These are phyloP conservation scores for Bursaphelenchus okinawaensis DNA, from an alignment of 2,888 invertebrate species.

Conservation along the genomic window DNA sequence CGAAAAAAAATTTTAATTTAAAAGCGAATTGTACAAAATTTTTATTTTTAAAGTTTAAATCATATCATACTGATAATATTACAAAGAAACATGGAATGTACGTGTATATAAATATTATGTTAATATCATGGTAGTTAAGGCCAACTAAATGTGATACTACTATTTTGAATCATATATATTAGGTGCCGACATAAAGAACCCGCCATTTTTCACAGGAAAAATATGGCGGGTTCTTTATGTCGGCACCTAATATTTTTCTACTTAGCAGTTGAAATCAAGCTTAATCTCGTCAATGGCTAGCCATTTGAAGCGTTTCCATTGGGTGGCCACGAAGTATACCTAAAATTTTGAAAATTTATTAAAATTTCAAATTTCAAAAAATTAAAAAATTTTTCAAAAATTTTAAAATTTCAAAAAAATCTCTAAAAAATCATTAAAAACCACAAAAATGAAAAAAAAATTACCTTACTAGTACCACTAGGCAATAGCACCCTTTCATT, in stretches of 20 bases:
- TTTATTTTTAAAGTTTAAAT: too few relatives aligned
- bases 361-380: background rate
- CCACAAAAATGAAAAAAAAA: background rate
- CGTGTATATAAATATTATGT: background rate
- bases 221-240: too few relatives aligned
- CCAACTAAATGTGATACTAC: too few relatives aligned
- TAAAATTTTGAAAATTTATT: conserved; percentile 8
- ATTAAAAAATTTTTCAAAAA: background rate
- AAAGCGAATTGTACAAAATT: too few relatives aligned
- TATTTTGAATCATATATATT: too few relatives aligned
- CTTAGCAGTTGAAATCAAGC: background rate
- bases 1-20: too few relatives aligned
- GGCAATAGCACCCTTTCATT: conserved; percentile 36
- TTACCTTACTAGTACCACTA: conserved; percentile 28
- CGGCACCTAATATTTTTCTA: too few relatives aligned
- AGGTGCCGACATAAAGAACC: too few relatives aligned
- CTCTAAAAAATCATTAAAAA: background rate
- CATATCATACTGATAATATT: too few relatives aligned
- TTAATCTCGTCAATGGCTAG: conserved; percentile 43
- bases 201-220: too few relatives aligned
- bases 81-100: background rate
- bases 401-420: background rate
- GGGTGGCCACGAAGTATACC: conserved; percentile 45
- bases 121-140: too few relatives aligned
- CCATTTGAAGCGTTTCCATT: conserved; percentile 52